Conservation (phyloP, 2,113 vertebrate species). For the Fulmarus glacialis region DNA sequence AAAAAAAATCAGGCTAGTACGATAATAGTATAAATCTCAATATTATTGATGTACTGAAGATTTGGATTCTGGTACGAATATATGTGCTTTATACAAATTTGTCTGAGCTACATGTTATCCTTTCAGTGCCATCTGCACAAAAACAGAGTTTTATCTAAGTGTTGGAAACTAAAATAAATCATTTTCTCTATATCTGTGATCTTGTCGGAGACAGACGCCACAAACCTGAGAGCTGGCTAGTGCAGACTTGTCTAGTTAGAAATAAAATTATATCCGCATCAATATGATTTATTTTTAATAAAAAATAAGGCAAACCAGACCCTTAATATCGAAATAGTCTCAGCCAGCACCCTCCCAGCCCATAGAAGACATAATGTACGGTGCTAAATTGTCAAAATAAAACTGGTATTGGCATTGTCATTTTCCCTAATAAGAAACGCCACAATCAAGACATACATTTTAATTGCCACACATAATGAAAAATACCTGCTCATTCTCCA, state of each 20-base stretch:
- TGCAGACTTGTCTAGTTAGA: conserved; percentile 47
- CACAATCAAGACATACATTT: neutral
- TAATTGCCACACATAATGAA: neutral
- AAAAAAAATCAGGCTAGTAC: neutral
- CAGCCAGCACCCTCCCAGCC: neutral
- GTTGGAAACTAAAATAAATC: conserved; percentile 40
- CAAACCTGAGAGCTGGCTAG: conserved; percentile 38
- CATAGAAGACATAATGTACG: neutral
- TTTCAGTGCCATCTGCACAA: conserved; percentile 40
- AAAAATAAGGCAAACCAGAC: conserved; percentile 14
- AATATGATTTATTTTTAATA: conserved; percentile 34
- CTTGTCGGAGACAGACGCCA: conserved; percentile 34
- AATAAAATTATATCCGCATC: conserved; percentile 27
- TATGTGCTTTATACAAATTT: neutral
- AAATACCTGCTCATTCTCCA: neutral
- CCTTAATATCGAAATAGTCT: neutral
- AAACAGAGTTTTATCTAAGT: conserved; percentile 22
- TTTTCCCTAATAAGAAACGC: neutral
- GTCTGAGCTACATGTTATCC: conserved; percentile 20
- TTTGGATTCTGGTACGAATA: neutral
- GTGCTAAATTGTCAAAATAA: neutral
- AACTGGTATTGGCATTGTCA: neutral
- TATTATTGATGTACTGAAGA: neutral
- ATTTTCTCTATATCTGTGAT: conserved; percentile 34
- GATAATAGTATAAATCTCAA: neutral